Conservation (phyloP, 2,888 invertebrate species). For the Aproaerema taeniolella region DNA sequence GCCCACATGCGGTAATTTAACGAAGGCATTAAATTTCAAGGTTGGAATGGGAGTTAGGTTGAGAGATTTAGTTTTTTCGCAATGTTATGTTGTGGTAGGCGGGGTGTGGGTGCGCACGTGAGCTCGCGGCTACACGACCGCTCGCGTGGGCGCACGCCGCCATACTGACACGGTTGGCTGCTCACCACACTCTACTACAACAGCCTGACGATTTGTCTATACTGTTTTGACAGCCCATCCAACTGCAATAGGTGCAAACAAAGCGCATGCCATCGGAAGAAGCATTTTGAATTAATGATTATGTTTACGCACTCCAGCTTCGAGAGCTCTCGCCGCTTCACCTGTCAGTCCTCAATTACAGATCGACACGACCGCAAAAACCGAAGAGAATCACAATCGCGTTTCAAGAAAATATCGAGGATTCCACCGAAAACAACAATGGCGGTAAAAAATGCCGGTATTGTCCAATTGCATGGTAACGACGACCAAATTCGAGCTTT, state of each 20-base stretch:
- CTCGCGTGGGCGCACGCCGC: slow-evolving; percentile 58
- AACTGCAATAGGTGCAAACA: slow-evolving; percentile 18
- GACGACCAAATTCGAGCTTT: slow-evolving; percentile 49
- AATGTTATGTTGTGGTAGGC: slow-evolving; percentile 65
- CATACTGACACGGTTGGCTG: slow-evolving; percentile 42
- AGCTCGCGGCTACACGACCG: slow-evolving; percentile 47
- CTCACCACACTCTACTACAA: slow-evolving; percentile 25
- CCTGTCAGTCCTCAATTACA: slow-evolving; percentile 34
- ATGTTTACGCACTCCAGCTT: slow-evolving; percentile 6
- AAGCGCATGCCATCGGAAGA: not conserved
- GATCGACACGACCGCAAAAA: slow-evolving; percentile 26
- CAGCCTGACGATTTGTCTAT: slow-evolving; percentile 29
- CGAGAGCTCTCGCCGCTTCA: too few relatives aligned
- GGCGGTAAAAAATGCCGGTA: slow-evolving; percentile 46
- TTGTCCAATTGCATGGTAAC: slow-evolving; percentile 51
- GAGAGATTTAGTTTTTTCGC: slow-evolving; percentile 68
- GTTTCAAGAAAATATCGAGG: slow-evolving; percentile 39
- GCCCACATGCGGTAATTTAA: slow-evolving; percentile 64
- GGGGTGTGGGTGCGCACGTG: slow-evolving; percentile 57
- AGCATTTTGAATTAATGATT: slow-evolving; percentile 1
- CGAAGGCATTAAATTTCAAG: slow-evolving; percentile 69
- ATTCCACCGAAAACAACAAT: slow-evolving; percentile 41
- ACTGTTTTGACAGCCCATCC: slow-evolving; percentile 31
- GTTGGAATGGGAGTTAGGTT: slow-evolving; percentile 57
- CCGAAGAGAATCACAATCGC: slow-evolving; percentile 29